Percentiles rank a stretch among this genome's conserved stretches.
Evolutionary conservation across 2,113 vertebrate genomes (phyloP).

Genomic region (Strix uralensis): DNA sequence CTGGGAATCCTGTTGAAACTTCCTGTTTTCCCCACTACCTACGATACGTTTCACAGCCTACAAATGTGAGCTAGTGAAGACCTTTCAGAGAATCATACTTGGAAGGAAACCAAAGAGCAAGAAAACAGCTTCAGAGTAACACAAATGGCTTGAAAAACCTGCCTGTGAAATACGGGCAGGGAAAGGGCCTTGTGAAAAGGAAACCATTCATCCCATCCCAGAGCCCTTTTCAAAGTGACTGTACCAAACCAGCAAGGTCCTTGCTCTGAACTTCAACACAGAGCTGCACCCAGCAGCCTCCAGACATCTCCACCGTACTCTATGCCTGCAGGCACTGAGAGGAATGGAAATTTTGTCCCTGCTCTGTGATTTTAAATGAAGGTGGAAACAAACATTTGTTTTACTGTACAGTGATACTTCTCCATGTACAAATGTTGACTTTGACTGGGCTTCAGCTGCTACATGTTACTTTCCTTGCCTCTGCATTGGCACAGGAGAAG

Average conservation of each 20-base stretch:
- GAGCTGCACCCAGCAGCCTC: background rate
- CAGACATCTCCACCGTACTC: fast-evolving
- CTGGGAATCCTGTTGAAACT: constrained; percentile 7
- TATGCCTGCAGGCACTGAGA: background rate
- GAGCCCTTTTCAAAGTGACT: background rate
- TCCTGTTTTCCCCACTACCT: constrained; percentile 29
- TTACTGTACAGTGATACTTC: background rate
- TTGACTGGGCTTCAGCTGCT: background rate
- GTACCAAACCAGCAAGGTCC: background rate
- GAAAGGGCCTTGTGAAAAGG: background rate
- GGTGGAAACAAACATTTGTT: background rate
- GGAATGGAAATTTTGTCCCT: background rate
- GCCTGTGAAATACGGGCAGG: background rate
- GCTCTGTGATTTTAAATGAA: background rate
- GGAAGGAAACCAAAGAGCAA: constrained; percentile 15
- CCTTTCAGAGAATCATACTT: background rate
- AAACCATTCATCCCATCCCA: background rate
- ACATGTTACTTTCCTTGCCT: background rate
- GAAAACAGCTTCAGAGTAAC: background rate
- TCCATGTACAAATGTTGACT: background rate
- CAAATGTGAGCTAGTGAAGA: background rate
- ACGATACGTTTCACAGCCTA: background rate
- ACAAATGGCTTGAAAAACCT: background rate
- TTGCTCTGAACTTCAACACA: fast-evolving
- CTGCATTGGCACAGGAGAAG: background rate